A percentile compares a stretch with the other conserved stretches of the same genome.
Conservation (phyloP, 2,888 invertebrate species). For the Drosophila cracens region DNA sequence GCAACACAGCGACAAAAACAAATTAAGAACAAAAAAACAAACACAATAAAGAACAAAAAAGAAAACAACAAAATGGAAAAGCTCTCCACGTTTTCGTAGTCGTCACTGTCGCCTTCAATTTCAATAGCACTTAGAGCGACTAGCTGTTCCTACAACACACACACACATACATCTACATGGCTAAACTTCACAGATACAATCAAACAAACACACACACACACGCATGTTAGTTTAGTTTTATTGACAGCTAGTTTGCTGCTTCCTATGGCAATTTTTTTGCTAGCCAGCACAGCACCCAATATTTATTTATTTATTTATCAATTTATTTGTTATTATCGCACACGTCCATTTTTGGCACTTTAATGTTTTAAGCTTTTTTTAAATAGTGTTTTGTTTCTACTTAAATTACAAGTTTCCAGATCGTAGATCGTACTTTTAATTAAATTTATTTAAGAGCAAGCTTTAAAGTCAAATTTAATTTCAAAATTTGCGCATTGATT, state of each 20-base stretch:
- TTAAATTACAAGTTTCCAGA: background rate
- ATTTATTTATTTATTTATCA: slow-evolving; percentile 16
- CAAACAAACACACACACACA: slow-evolving; percentile 9
- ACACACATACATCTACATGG: slow-evolving; percentile 1
- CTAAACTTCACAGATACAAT: slow-evolving; percentile 18
- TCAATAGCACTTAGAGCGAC: slow-evolving; percentile 67
- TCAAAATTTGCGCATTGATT: background rate
- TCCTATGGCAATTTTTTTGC: slow-evolving; percentile 49
- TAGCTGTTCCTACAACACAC: slow-evolving; percentile 49
- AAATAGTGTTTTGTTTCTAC: background rate
- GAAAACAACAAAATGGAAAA: slow-evolving; percentile 65
- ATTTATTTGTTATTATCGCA: slow-evolving; percentile 28
- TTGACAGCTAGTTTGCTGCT: slow-evolving; percentile 58
- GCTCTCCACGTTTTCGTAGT: slow-evolving; percentile 53
- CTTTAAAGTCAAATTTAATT: background rate
- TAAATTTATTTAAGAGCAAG: background rate
- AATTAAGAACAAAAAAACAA: slow-evolving; percentile 68
- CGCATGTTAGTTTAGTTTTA: slow-evolving; percentile 29
- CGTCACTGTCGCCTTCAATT: slow-evolving; percentile 75
- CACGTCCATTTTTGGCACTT: background rate
- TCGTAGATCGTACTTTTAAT: background rate
- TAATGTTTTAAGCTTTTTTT: background rate
- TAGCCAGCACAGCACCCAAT: slow-evolving; percentile 6
- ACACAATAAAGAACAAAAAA: slow-evolving; percentile 63
- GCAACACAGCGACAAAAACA: slow-evolving; percentile 46